Conservation (phyloP, 2,888 invertebrate species). For the Micropterix aruncella region DNA sequence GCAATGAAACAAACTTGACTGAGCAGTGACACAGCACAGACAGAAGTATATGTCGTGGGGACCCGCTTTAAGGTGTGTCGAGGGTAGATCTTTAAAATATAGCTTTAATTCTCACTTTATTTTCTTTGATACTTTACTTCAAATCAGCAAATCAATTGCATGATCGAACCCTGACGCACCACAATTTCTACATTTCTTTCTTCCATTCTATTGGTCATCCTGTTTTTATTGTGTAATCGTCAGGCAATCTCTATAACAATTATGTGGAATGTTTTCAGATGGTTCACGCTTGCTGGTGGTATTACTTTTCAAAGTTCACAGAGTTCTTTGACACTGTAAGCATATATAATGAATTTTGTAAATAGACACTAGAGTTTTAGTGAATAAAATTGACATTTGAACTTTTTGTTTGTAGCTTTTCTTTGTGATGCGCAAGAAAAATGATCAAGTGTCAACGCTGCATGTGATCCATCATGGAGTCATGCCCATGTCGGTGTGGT, state of each 20-base stretch:
- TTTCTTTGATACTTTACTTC: too few species aligned
- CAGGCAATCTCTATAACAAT: background rate
- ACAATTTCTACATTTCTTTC: too few species aligned
- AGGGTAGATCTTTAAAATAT: too few species aligned
- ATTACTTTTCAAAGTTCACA: constrained; percentile 87
- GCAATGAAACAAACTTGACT: too few species aligned
- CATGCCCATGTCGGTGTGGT: constrained; percentile 92
- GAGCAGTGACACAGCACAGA: too few species aligned
- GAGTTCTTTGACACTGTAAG: constrained; percentile 83
- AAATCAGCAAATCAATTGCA: too few species aligned
- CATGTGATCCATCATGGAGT: constrained; percentile 93
- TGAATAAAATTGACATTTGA: background rate
- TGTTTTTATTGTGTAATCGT: background rate
- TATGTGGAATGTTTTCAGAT: constrained; percentile 41
- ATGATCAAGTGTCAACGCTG: constrained; percentile 77
- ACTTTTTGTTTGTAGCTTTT: constrained; percentile 45
- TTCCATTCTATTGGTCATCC: too few species aligned
- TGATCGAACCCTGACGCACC: too few species aligned
- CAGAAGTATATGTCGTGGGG: too few species aligned
- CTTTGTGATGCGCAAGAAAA: constrained; percentile 88
- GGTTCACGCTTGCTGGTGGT: constrained; percentile 83
- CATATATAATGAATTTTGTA: constrained; percentile 6
- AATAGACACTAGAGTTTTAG: too few species aligned
- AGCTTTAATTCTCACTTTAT: too few species aligned
- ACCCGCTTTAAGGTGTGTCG: too few species aligned